Conservation (phyloP, 2,113 vertebrate species). For the Mohoua ochrocephala region DNA sequence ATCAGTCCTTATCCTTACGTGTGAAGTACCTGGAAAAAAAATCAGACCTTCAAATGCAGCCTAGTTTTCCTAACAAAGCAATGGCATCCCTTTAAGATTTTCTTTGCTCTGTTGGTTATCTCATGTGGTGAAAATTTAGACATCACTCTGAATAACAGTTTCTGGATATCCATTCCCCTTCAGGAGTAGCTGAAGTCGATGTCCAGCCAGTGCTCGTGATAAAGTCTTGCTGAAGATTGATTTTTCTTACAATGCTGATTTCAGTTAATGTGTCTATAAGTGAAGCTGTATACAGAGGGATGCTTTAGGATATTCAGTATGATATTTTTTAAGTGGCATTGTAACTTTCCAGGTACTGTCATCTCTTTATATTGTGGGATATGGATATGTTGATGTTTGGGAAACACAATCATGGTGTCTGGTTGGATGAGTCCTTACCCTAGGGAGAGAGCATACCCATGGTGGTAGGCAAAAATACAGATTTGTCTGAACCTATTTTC, state of each 20-base stretch:
- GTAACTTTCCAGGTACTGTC: neutral
- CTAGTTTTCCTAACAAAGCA: neutral
- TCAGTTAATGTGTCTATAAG: neutral
- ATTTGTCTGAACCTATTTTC: neutral
- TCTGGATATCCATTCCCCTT: neutral
- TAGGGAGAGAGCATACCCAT: neutral
- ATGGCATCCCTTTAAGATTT: neutral
- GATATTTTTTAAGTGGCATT: neutral
- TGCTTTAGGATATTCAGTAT: neutral
- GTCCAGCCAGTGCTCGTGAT: neutral
- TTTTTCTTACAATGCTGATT: neutral
- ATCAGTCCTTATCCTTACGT: neutral
- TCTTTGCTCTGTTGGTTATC: neutral
- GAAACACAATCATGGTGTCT: neutral
- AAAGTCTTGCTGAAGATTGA: neutral
- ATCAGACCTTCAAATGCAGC: neutral
- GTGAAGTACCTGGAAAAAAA: neutral
- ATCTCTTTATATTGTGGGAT: neutral
- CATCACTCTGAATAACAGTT: neutral
- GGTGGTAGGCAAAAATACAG: neutral
- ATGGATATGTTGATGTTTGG: neutral
- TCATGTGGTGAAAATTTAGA: neutral
- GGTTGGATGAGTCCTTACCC: neutral
- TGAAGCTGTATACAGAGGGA: neutral
- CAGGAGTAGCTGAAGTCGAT: neutral